Evolutionary conservation across 64 coral and sea anemone genomes (phyloP).

Genomic region (Porites lutea): DNA sequence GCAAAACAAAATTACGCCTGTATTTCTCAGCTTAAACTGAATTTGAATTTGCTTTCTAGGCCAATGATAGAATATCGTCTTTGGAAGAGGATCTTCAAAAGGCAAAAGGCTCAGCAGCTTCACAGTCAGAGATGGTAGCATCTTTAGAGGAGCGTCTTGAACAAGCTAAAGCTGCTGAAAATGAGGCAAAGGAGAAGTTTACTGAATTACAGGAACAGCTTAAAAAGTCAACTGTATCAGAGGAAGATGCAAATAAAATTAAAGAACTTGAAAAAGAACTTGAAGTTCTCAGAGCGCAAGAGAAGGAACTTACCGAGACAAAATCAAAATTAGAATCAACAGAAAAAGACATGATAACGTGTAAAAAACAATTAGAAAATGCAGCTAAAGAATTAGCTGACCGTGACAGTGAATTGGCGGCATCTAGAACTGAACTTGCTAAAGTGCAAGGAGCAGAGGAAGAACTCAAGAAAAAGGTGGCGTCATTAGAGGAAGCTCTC

Average conservation of each 20-base stretch:
- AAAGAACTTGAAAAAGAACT: slow-evolving; percentile 89
- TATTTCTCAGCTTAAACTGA: neutral
- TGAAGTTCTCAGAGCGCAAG: slow-evolving; percentile 49
- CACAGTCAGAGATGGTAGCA: slow-evolving; percentile 66
- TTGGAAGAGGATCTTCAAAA: slow-evolving; percentile 80
- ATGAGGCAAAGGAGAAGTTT: slow-evolving; percentile 69
- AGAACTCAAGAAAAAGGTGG: slow-evolving; percentile 83
- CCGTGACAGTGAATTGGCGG: slow-evolving; percentile 59
- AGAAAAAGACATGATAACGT: slow-evolving; percentile 73
- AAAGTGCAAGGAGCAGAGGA: slow-evolving; percentile 64
- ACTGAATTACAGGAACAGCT: slow-evolving; percentile 83
- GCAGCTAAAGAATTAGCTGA: slow-evolving; percentile 36
- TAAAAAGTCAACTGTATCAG: slow-evolving; percentile 18
- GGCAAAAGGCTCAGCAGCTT: slow-evolving; percentile 65
- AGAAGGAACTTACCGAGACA: slow-evolving; percentile 63
- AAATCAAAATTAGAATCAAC: slow-evolving; percentile 77
- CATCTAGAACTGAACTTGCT: slow-evolving; percentile 68
- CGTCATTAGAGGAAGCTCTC: slow-evolving; percentile 83
- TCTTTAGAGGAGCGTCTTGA: slow-evolving; percentile 68
- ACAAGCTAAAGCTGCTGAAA: slow-evolving; percentile 61
- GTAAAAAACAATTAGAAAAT: slow-evolving; percentile 53
- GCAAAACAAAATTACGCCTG: neutral
- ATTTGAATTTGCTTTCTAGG: slow-evolving; percentile 27
- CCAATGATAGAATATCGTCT: slow-evolving; percentile 61
- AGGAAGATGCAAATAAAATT: slow-evolving; percentile 66